Evolutionary conservation across 2,888 invertebrate species (phyloP).

Genomic region (Drosophila melanocephala): DNA sequence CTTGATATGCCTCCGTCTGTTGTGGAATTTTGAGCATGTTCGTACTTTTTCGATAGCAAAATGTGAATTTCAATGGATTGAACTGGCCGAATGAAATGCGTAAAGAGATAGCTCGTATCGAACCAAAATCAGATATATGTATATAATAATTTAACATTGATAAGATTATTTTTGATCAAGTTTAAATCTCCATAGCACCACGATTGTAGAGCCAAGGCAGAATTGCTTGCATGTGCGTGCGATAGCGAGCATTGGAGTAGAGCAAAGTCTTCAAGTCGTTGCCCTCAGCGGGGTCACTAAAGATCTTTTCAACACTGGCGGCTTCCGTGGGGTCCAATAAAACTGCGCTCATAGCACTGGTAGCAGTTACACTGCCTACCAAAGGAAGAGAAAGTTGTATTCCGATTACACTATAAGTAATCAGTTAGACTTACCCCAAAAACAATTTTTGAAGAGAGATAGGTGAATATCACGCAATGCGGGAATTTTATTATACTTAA

Average conservation of each 20-base stretch:
- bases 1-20: constrained; percentile 26
- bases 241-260: constrained; percentile 69
- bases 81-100: neutral
- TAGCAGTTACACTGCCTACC: too few relatives aligned
- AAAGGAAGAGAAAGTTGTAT: too few relatives aligned
- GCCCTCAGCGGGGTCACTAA: constrained; percentile 17
- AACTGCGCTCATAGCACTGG: too few relatives aligned
- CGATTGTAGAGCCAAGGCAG: constrained; percentile 80
- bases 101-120: neutral
- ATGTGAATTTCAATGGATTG: neutral
- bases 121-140: neutral
- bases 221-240: constrained; percentile 68
- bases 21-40: constrained; percentile 2
- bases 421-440: too few relatives aligned
- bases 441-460: too few relatives aligned
- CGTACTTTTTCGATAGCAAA: too few relatives aligned
- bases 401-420: too few relatives aligned
- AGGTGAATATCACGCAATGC: constrained; percentile 70
- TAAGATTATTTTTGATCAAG: neutral
- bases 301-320: too few relatives aligned
- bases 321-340: too few relatives aligned
- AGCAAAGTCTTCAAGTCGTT: constrained; percentile 50
- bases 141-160: constrained; percentile 3
- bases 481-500: constrained; percentile 80
- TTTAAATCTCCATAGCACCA: constrained; percentile 64